Conservation (phyloP, 2,797 vertebrate genomes). For the Potorous gilbertii region DNA sequence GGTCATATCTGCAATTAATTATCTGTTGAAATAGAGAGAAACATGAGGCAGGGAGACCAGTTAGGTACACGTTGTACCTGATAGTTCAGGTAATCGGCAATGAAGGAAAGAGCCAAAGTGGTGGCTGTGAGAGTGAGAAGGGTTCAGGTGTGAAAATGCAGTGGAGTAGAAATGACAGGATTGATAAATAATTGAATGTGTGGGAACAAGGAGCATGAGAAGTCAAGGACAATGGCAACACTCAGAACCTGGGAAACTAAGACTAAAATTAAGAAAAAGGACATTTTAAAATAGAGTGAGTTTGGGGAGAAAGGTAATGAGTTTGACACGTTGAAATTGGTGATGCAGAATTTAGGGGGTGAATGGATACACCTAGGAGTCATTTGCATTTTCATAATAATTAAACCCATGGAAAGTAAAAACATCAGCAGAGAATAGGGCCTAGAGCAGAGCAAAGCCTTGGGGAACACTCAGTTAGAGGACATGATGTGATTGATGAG, state of each 20-base stretch:
- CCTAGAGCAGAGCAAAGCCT: background rate
- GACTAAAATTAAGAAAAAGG: background rate
- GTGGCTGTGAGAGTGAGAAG: background rate
- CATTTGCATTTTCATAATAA: background rate
- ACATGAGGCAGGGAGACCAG: background rate
- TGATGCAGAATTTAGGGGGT: background rate
- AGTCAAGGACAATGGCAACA: background rate
- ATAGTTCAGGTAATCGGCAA: background rate
- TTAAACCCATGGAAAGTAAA: background rate
- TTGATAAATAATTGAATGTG: background rate
- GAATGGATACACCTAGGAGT: background rate
- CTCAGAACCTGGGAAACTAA: background rate
- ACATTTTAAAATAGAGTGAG: background rate
- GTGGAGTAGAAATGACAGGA: background rate
- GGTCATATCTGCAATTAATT: background rate
- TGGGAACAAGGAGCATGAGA: background rate
- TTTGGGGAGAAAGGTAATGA: background rate
- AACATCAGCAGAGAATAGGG: background rate
- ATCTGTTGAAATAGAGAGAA: background rate
- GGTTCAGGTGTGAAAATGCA: background rate
- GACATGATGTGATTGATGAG: background rate
- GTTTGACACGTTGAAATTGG: background rate
- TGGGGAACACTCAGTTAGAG: background rate
- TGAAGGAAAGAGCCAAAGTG: background rate
- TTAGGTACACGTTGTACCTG: background rate